Conservation (phyloP, 1,140 invertebrate genomes). For the Polypedilum pembai region DNA sequence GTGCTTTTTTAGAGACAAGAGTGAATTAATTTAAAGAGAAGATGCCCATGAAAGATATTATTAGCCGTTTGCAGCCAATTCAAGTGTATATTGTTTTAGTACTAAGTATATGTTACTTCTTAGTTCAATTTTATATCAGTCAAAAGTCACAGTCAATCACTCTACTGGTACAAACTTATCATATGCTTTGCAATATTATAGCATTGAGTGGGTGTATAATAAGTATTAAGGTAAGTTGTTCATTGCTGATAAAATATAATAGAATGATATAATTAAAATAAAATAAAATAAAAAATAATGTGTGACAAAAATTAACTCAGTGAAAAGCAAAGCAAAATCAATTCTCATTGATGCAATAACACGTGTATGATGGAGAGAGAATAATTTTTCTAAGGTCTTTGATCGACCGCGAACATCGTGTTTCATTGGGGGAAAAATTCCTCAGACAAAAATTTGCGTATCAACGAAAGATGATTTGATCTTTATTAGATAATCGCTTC, state of each 20-base stretch:
- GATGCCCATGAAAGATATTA: slow-evolving; percentile 66
- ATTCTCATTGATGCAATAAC: too few relatives aligned
- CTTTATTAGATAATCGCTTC: too few relatives aligned
- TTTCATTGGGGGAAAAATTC: too few relatives aligned
- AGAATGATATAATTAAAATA: background rate
- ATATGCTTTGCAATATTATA: slow-evolving; percentile 75
- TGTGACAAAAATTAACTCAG: too few relatives aligned
- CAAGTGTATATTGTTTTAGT: slow-evolving; percentile 63
- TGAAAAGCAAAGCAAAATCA: too few relatives aligned
- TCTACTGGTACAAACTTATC: slow-evolving; percentile 74
- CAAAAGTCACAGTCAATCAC: slow-evolving; percentile 76
- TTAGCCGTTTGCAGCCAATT: slow-evolving; percentile 59
- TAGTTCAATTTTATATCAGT: slow-evolving; percentile 63
- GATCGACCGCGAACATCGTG: too few relatives aligned
- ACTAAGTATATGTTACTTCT: slow-evolving; percentile 62
- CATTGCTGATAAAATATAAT: background rate
- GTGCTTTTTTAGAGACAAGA: too few relatives aligned
- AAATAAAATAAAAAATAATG: too few relatives aligned
- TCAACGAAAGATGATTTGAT: too few relatives aligned
- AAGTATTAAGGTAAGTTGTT: slow-evolving; percentile 59
- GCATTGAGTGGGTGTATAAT: slow-evolving; percentile 63
- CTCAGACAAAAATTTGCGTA: too few relatives aligned
- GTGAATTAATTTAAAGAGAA: background rate
- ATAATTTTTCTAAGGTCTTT: too few relatives aligned
- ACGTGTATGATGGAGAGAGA: too few relatives aligned